phyloP scores from a whole-genome alignment of 1,140 invertebrate species.

The Lycorma delicatula region DNA sequence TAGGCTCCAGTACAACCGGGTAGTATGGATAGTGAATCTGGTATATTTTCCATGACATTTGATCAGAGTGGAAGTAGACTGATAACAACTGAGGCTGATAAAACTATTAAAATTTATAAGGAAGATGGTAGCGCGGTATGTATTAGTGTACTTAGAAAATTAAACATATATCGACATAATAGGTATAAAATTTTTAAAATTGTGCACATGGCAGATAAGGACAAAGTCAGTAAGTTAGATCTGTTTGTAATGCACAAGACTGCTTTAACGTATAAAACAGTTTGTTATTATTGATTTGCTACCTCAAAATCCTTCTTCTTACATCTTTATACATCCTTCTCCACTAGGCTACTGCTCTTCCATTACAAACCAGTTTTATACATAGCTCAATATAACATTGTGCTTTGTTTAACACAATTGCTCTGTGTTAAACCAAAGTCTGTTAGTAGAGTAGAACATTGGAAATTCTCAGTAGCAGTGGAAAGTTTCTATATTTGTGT shows the following conservation, averaged over 20 bases:
- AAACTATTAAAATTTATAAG: slow-evolving; percentile 99
- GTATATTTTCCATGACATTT: slow-evolving; percentile 92
- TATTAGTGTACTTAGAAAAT: slow-evolving; percentile 23
- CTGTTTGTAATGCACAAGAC: background rate
- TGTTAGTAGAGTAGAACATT: too few species aligned
- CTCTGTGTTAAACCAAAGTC: too few species aligned
- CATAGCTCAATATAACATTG: too few species aligned
- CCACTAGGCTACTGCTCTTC: too few species aligned
- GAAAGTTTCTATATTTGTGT: too few species aligned
- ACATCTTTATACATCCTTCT: background rate
- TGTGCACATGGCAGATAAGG: background rate
- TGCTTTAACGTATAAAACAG: background rate
- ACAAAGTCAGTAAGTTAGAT: background rate
- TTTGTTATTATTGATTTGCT: background rate
- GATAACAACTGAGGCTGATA: slow-evolving; percentile 96
- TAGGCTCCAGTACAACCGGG: slow-evolving; percentile 93
- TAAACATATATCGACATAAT: background rate
- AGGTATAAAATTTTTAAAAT: background rate
- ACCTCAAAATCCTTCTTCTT: background rate
- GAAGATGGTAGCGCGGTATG: slow-evolving; percentile 88
- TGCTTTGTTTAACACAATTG: too few species aligned
- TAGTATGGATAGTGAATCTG: slow-evolving; percentile 98
- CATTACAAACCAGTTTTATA: too few species aligned
- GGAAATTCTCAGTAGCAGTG: too few species aligned
- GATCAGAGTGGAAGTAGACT: slow-evolving; percentile 89